These are phyloP conservation scores for Branchellion lobata DNA, from an alignment of 2,888 invertebrate genomes.

Conservation along the genomic window DNA sequence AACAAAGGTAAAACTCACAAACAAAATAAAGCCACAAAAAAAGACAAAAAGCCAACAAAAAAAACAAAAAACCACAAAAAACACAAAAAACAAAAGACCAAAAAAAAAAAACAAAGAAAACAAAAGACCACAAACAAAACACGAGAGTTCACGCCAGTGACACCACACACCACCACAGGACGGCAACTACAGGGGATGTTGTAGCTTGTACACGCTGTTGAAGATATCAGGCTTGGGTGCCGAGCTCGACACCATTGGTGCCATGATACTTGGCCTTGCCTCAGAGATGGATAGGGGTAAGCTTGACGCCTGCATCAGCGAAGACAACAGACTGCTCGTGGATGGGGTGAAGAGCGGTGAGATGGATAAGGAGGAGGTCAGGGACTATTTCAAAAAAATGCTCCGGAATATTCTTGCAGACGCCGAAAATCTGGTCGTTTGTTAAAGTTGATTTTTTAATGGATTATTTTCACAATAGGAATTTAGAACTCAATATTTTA, in stretches of 20 bases:
- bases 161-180: constrained; percentile 8
- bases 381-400: not conserved
- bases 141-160: too few relatives aligned
- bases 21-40: too few relatives aligned
- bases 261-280: not conserved
- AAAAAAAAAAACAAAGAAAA: too few relatives aligned
- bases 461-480: too few relatives aligned
- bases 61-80: too few relatives aligned
- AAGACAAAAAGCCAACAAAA: too few relatives aligned
- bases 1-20: too few relatives aligned
- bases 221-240: not conserved
- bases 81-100: too few relatives aligned
- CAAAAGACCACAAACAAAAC: too few relatives aligned
- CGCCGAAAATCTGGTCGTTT: not conserved
- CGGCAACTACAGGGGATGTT: not conserved
- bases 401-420: not conserved
- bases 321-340: not conserved
- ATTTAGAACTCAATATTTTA: too few relatives aligned
- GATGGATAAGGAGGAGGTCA: too few relatives aligned
- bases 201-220: not conserved
- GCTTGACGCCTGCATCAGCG: not conserved
- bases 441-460: constrained; percentile 1
- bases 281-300: not conserved
- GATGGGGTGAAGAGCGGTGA: too few relatives aligned
- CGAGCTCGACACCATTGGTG: not conserved